Conservation (phyloP, 2,113 vertebrate genomes). For the Pandion haliaetus region DNA sequence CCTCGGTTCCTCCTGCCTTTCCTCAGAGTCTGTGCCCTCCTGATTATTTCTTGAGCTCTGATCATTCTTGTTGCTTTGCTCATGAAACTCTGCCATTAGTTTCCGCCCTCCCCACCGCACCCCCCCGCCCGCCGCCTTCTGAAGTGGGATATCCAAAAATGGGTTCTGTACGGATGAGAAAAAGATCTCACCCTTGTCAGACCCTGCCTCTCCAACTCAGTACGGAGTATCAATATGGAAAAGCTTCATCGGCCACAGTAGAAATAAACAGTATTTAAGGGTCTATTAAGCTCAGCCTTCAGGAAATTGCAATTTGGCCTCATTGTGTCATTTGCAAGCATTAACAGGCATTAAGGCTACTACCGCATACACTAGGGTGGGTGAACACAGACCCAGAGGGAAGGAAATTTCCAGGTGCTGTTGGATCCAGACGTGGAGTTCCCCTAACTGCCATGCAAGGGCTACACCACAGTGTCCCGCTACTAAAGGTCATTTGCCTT, state of each 20-base stretch:
- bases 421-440: background rate
- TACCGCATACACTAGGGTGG: background rate
- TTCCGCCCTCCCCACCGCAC: too few relatives aligned
- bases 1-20: background rate
- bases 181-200: background rate
- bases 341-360: background rate
- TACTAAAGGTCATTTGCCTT: background rate
- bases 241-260: background rate
- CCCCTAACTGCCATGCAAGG: background rate
- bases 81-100: background rate
- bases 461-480: background rate
- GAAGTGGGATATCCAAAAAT: background rate
- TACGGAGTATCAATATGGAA: background rate
- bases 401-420: background rate
- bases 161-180: background rate
- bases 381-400: background rate
- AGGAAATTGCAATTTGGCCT: background rate
- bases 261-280: slow-evolving; percentile 13
- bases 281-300: slow-evolving; percentile 16
- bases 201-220: background rate
- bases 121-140: too few relatives aligned
- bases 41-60: background rate
- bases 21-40: background rate
- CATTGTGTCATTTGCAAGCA: background rate
- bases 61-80: background rate